These are phyloP conservation scores for Felis catus DNA, from an alignment of 2,113 vertebrate species.

Conservation along the genomic window DNA sequence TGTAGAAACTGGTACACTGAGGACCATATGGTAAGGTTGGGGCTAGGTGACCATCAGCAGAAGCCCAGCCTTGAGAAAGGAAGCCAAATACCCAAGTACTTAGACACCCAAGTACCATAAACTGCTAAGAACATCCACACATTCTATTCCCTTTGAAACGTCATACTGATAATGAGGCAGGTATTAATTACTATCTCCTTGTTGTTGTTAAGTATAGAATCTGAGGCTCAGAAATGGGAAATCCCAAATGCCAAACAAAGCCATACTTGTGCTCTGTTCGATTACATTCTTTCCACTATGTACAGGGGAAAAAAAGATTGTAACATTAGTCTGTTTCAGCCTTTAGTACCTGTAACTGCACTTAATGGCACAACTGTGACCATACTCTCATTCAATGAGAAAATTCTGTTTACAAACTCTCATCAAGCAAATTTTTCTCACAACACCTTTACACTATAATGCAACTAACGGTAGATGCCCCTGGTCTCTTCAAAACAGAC, in stretches of 20 bases:
- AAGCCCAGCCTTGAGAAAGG: neutral
- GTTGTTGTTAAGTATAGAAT: neutral
- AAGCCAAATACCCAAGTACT: neutral
- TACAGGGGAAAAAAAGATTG: neutral
- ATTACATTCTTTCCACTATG: neutral
- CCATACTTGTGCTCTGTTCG: neutral
- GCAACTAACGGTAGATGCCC: neutral
- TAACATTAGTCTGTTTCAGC: neutral
- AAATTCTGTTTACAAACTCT: slow-evolving; percentile 5
- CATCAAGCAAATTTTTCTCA: neutral
- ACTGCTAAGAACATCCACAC: neutral
- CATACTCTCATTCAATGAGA: neutral
- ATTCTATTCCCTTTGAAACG: neutral
- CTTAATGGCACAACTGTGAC: neutral
- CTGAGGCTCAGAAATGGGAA: neutral
- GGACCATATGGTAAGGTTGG: neutral
- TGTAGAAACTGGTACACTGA: neutral
- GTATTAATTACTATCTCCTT: neutral
- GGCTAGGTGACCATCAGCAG: neutral
- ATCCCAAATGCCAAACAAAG: neutral
- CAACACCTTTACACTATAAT: neutral
- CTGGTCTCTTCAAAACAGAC: neutral
- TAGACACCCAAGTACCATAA: neutral
- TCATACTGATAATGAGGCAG: neutral
- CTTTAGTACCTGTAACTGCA: neutral